Evolutionary conservation across 92 coral and sea anemone species (phyloP), one percentile per base, ranked within the genome.

Genomic region (Desmophyllum pertusum): DNA sequence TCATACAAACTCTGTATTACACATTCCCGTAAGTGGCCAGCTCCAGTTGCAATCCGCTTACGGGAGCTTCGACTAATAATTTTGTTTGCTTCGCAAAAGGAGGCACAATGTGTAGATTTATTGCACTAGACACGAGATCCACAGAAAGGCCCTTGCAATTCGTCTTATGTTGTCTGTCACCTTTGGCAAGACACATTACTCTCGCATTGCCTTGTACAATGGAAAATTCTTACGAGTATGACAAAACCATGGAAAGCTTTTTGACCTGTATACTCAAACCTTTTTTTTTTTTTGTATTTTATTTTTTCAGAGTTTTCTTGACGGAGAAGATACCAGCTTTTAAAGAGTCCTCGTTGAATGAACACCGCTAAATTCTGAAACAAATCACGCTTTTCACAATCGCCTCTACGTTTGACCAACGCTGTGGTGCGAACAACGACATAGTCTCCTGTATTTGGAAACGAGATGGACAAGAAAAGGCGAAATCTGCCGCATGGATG

Each of bases 241-340:
- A 48, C 18, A 13, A 48, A 48, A 46, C 51, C 15, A 17, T 46
- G 62, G 63, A 25, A 55, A 55, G 25, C 25, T 11, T 64, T 64
- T 14, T 31, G 6, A 64, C 23, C 17, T 25, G 5, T 13, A 64
- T 15, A 31, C 30, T 35, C 19, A 7, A 45, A 31, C 29, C 46
- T 30, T 38, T 39, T 42, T 59, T 3, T 62, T 68, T 55, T 73
- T 46, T 29, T 69, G 42, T 36, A n/a, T 38, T 29, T 77, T 82
- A n/a, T 39, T 19, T 48, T 66, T 87, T 2, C 83, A 96, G 98
- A 79, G 62, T 87, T 13, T 91, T 89, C 81, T 87, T 96, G 66
- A 64, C 81, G 40, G 89, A 85, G 57, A 92, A 85, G 62, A 94
- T 96, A 59, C 98, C 98, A 65, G 90, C 88, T 29, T 96, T 96